Base-by-base conservation (phyloP, 2,888 invertebrate species). In the Tanytarsus gracilentus region DNA sequence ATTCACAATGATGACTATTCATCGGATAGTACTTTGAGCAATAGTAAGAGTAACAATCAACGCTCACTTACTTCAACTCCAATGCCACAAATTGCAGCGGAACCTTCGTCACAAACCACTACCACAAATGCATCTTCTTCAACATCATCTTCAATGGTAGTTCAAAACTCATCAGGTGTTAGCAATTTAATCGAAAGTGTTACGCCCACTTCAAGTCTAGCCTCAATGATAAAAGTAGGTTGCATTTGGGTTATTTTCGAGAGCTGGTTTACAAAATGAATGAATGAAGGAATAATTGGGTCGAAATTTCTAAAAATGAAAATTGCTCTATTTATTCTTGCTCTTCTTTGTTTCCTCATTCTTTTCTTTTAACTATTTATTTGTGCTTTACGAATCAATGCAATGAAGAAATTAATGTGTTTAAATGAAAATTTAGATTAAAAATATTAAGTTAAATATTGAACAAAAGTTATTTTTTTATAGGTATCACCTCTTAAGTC, bases 401-500 rank as follows among this genome's bases (percentile, higher is more conserved):
- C n/a, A n/a, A n/a, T n/a, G n/a, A n/a, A n/a, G n/a, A n/a, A n/a
- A n/a, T n/a, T n/a, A n/a, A n/a, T n/a, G n/a, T n/a, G n/a, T n/a
- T n/a, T n/a, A n/a, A n/a, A 36, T 14, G 14, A 6, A 33, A 36
- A 36, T 36, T 11, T 4, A 1, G 9, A 36, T 5, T 6, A 36
- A 14, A 36, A 36, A 36, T 33, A 36, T 16, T 16, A 14, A 4
- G 7, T 16, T 44, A 9, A 44, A 23, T 23, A 44, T 44, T 11
- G 3, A 4, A 4, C n/a, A n/a, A 33, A 11, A 9, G 9, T 9
- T 33, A 11, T 44, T 8, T 26, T 29, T 14, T 7, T 67, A 14
- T 66, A 78, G 74, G 81, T 84, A 65, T 91, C 90, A 60, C 90
- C 91, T 63, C 76, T 91, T 65, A 91, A 91, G 73, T 89, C 89